Evolutionary conservation across 30 jellyfish, hydroid and myxozoan species (phyloP), one percentile per base, ranked within the genome.

Genomic region (Chironex yamaguchii): DNA sequence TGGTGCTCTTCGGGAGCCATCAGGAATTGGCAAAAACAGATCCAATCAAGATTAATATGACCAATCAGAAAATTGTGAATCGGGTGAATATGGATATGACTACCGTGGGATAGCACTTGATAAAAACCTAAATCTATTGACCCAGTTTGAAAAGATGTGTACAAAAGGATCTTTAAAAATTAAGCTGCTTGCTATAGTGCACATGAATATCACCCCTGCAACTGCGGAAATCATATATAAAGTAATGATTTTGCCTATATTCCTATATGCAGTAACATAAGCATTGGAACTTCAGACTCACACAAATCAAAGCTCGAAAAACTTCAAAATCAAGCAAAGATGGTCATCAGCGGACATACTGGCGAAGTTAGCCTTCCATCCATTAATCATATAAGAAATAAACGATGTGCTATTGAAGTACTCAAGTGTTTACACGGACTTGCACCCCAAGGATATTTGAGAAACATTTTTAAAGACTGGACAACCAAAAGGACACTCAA

Each of bases 361-460:
- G 12, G 71, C 82, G 36, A 30, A 69, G 25, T 69, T 69, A 33
- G 82, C 70, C 68, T 69, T 69, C 71, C 70, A 33, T 69, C 78
- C 51, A 65, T 65, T 29, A 69, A 69, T 69, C 73, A 4, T 69
- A 66, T 69, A 69, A 28, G 70, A 72, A 72, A 72, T 72, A 78
- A 78, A 31, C 69, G 73, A 62, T 79, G 83, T 62, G 91, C 83
- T 35, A 58, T 79, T 62, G 83, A 79, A 36, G 91, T 62, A 34
- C 49, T 63, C 73, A 33, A 79, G 72, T 79, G 91, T 36, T 64
- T 62, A 32, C 35, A 79, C 54, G 58, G 91, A 26, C 91, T 63
- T 79, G 72, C 83, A 24, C n/a, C n/a, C 83, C 82, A 34, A 79
- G 54, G 77, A 75, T 75, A 51, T 52, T 52, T 3, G 79, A 52